These are phyloP conservation scores for Urocitellus parryii DNA, from an alignment of 2,113 vertebrate species.

Conservation along the genomic window DNA sequence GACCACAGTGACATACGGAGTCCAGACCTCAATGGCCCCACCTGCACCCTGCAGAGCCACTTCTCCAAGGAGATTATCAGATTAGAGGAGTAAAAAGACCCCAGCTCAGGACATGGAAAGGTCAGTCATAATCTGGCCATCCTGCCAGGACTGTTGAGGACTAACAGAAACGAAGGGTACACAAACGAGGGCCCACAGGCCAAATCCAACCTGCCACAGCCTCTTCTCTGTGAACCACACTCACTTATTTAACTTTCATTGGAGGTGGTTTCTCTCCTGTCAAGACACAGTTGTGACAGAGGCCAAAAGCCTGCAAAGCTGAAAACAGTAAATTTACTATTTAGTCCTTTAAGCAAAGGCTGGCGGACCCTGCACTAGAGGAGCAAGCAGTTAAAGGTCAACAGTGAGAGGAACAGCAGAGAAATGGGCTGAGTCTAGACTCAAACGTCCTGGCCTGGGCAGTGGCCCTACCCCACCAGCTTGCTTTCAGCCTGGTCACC, in stretches of 20 bases:
- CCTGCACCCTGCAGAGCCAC: neutral
- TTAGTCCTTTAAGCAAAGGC: neutral
- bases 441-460: neutral
- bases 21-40: neutral
- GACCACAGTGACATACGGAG: neutral
- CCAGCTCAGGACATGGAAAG: neutral
- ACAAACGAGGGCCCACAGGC: neutral
- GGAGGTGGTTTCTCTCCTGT: neutral
- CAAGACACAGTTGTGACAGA: neutral
- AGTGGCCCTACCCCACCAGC: neutral
- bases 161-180: neutral
- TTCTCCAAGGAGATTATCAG: neutral
- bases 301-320: too few relatives aligned
- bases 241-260: neutral
- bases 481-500: neutral
- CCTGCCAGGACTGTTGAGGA: neutral
- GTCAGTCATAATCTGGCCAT: neutral
- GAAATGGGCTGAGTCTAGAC: neutral
- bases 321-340: neutral
- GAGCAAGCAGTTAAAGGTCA: neutral
- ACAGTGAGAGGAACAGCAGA: neutral
- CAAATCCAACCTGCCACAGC: neutral
- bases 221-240: neutral
- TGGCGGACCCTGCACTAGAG: neutral
- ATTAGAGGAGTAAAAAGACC: neutral